Conservation (phyloP, 2,113 vertebrate species). For the Saimiri boliviensis region DNA sequence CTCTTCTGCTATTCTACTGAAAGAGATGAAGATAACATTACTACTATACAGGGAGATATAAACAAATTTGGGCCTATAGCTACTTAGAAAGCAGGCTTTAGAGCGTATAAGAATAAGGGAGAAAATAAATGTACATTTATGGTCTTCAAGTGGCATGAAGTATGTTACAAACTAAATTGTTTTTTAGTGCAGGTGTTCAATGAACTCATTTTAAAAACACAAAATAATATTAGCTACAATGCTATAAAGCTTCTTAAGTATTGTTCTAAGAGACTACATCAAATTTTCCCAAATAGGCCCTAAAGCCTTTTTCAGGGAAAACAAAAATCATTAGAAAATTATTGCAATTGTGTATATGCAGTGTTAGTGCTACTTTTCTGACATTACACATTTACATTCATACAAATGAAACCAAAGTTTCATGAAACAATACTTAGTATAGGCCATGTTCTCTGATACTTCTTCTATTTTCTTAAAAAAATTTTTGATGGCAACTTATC, state of each 20-base stretch:
- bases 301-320: background rate
- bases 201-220: background rate
- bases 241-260: background rate
- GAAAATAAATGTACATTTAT: conserved; percentile 23
- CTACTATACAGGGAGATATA: background rate
- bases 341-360: background rate
- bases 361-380: background rate
- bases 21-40: background rate
- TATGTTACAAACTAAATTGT: background rate
- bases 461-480: background rate
- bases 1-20: background rate
- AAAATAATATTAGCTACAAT: background rate
- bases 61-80: background rate
- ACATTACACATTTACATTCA: background rate
- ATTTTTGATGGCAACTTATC: background rate
- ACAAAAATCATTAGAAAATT: background rate
- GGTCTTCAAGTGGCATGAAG: background rate
- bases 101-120: background rate
- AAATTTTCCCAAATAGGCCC: background rate
- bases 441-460: background rate
- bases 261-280: background rate
- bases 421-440: background rate
- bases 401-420: background rate
- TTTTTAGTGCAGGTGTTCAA: conserved; percentile 24
- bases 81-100: background rate